A percentile compares a stretch with the other conserved stretches of the same genome.
Conservation (phyloP, 2,113 vertebrate genomes). For the Rutilus rutilus region DNA sequence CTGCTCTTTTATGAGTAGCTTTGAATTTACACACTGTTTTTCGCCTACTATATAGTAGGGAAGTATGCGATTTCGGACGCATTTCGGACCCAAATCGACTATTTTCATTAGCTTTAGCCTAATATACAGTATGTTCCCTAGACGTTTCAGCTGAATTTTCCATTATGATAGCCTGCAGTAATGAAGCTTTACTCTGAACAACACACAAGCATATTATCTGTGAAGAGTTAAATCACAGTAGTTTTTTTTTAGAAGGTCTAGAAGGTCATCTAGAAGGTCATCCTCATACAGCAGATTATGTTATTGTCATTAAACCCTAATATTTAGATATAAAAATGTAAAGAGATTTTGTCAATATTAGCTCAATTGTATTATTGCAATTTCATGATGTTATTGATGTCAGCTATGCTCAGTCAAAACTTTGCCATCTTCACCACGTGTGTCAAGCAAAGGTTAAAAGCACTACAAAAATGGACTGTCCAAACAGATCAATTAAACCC, state of each 20-base stretch:
- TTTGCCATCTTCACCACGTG: background rate
- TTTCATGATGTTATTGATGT: background rate
- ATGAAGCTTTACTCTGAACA: background rate
- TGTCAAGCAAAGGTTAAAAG: slow-evolving; percentile 18
- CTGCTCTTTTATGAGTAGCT: too few relatives aligned
- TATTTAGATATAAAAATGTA: background rate
- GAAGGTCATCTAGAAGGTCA: background rate
- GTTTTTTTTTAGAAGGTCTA: background rate
- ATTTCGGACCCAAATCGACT: background rate
- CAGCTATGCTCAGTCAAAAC: background rate
- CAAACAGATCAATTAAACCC: background rate
- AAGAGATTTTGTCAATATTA: background rate
- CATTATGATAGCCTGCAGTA: background rate
- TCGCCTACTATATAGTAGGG: too few relatives aligned
- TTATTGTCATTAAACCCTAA: background rate
- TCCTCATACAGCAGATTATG: background rate
- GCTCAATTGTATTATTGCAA: background rate
- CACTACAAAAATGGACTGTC: background rate
- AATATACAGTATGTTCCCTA: background rate
- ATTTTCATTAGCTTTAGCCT: background rate
- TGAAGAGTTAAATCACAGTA: background rate
- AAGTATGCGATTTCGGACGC: too few relatives aligned
- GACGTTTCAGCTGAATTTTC: background rate
- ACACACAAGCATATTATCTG: background rate
- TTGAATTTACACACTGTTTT: too few relatives aligned